Base-by-base conservation (phyloP, 2,113 vertebrate species). In the Melanerpes formicivorus region DNA sequence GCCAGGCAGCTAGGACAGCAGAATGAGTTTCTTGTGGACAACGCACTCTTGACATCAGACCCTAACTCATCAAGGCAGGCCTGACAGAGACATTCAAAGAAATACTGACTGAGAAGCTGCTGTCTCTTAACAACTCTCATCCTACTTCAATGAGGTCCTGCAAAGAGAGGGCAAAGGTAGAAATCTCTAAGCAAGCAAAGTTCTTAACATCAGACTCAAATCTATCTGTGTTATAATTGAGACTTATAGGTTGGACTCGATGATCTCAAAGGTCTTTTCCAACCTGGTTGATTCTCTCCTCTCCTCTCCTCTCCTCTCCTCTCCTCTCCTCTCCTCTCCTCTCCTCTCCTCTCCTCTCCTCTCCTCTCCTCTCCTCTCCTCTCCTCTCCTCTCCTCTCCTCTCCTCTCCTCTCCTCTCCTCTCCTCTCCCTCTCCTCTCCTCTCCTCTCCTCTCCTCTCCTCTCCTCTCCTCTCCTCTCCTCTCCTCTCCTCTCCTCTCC, bases 101-200 rank as follows among this genome's bases (percentile, higher is more conserved):
- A 99, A 96, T 99, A 99, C 94, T 99, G 99, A 11, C 97, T 95
- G 92, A 97, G 97, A 87, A 99, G 97, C 87, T 80, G 95, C n/a
- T 88, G 98, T 23, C 99, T 98, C 85, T 98, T 97, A 42, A 79
- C 78, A 71, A 95, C 95, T 30, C 18, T 85, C 98, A 99, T 98
- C 66, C 98, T 98, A 17, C 97, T 97, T 70, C 50, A 75, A 67
- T 99, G 98, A 58, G 99, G 99, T 74, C 99, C 99, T 99, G 97
- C 12, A 66, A 40, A 71, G 34, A 67, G 59, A 96, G 18, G 18
- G 74, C 37, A 80, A 87, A 3, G 37, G 42, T 13, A 69, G 18
- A 70, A 60, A 75, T 44, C 62, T 23, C 30, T 42, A 13, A 66
- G 46, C 29, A 77, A 21, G 9, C 8, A 66, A 6, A 58, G n/a